Evolutionary conservation across 2,113 vertebrate species (phyloP), one percentile per base, ranked within the genome.

Genomic region (Myotis yumanensis): DNA sequence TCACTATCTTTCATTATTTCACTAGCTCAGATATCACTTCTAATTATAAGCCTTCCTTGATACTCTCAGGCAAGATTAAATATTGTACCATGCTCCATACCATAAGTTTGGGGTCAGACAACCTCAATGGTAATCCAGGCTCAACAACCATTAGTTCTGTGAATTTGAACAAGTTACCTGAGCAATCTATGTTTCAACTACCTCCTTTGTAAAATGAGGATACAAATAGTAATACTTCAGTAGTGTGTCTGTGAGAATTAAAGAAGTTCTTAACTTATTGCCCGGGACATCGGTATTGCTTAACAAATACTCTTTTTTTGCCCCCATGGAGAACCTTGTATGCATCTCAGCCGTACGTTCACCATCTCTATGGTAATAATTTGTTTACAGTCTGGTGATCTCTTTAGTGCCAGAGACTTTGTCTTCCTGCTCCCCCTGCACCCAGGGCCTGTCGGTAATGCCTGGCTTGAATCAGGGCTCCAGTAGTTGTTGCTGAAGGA

Each of bases 11-110:
- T 40, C 37, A 40, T 40, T 40, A 40, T 40, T 40, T n/a, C n/a
- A n/a, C 40, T 43, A 43, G 40, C 66, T 88, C 59, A 86, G 28
- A 35, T 40, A 75, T 64, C 57, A 73, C 20, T 79, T 76, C 77
- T 10, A 32, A n/a, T 40, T 15, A 23, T 28, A 73, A 93, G 37
- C 22, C 16, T 80, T 89, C 57, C 51, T 87, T 28, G 57, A 71
- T 43, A 80, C 9, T 76, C 93, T 57, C 46, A 71, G 54, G 51
- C 20, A 94, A 90, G 92, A 48, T 28, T 85, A 62, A 86, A 91
- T 37, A 37, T 37, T 37, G 37, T 25, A 43, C 17, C 18, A 35
- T 82, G 81, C 1, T 95, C 66, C 30, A 2, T 79, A 59, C 20
- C 69, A 20, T 14, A 43, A 20, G 48, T 79, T 43, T 90, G 22